Base-by-base conservation (phyloP, 2,113 vertebrate species). In the Oriolus oriolus region DNA sequence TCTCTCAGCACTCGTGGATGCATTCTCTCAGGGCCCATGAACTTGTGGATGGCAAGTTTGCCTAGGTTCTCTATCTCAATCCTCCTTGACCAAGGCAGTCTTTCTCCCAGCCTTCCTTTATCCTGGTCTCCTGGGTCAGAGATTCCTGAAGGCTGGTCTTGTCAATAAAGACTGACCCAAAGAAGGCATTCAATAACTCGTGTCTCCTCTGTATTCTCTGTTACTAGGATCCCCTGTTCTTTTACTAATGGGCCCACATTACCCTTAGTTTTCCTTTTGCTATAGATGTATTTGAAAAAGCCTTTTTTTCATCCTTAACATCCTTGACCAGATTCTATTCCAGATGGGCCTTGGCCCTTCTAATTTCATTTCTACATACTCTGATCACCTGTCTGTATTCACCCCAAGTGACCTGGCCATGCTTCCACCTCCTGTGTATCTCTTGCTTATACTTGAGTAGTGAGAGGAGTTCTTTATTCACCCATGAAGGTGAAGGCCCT, bases 111-210 rank as follows among this genome's bases (percentile, higher is more conserved):
- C 5, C 22, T 42, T 49, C 26, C 18, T 33, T 65, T 33, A 50
- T 12, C 5, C 27, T 31, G 7, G 9, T 31, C 49, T 49, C 17
- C 50, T 23, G 49, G 18, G 6, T 39, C 28, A 54, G 39, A 39
- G 59, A 65, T 16, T 65, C 20, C 37, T 50, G 27, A 57, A 18
- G 16, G 3, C 27, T 74, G 27, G 5, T 50, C 12, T 22, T 57
- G 6, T 11, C 44, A 24, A 4, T 33, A 4, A 52, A 33, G 28
- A 57, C 2, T 1, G 23, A 59, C 0, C 1, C 13, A 52, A 44
- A 39, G 31, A 66, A 89, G 23, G 6, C 16, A 33, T 33, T 33
- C 27, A 66, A 1, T 14, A 59, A 19, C 10, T 65, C 0, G 0
- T 45, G 10, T 42, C 33, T 45, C 28, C 27, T 59, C 37, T 52